Evolutionary conservation across 2,888 invertebrate species (phyloP), one percentile per base, ranked within the genome.

Genomic region (Tetheella fluctuosa): DNA sequence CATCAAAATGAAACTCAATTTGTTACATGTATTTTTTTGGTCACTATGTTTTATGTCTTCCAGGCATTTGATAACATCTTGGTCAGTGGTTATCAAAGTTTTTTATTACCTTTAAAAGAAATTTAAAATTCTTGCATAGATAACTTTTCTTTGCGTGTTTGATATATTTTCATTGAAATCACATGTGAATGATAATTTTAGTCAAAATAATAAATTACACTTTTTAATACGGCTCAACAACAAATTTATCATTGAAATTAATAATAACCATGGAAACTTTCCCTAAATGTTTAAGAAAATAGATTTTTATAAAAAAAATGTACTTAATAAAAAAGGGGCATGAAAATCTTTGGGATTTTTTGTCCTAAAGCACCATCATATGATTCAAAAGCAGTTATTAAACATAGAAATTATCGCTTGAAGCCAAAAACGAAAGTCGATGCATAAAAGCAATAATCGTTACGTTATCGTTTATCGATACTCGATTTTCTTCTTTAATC

Each of bases 341-440:
- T 20, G 0, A 10, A 20, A 48, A 55, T 2, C 34, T 55, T 55
- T 55, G 55, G 23, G 23, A 55, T 13, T 20, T 37, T 5, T 6
- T 1, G 17, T 13, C 55, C n/a, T 63, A 63, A 61, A 10, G 20
- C 17, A 59, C 25, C 30, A 55, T 54, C 52, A 54, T 42, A 58
- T 52, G 52, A 59, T 58, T 54, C 20, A 52, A 64, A 58, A 62
- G 62, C 59, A 42, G 62, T 68, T 66, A 71, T 69, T 71, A 69
- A 59, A 53, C 52, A 53, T 69, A 62, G 63, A 68, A 58, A 70
- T 61, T 59, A 59, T 61, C 54, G 69, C 74, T 66, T 37, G 62
- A 48, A 69, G 76, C 68, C 56, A 73, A 67, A 72, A 70, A 61
- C 67, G 73, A 76, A 72, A 73, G 74, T 65, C 62, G 57, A 64